A percentile compares a stretch with the other conserved stretches of the same genome.
These are phyloP conservation scores for Caenorhabditis sp. DNA, from an alignment of 2,888 invertebrate species.

Conservation along the genomic window DNA sequence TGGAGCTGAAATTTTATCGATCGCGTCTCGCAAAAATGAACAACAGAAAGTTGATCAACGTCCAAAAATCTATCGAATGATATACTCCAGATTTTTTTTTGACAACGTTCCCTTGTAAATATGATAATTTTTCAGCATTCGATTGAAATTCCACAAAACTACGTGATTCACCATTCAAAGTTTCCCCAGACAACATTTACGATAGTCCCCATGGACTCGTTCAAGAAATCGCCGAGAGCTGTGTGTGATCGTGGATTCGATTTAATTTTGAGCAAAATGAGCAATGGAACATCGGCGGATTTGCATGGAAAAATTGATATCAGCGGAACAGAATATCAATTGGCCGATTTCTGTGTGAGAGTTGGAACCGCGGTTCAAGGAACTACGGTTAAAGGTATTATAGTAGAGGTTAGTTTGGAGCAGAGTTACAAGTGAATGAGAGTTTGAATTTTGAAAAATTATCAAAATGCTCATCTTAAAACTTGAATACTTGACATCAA, in stretches of 20 bases:
- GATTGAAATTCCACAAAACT: slow-evolving; percentile 7
- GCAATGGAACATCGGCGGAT: slow-evolving; percentile 45
- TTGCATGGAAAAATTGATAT: slow-evolving; percentile 42
- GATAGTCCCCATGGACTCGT: slow-evolving; percentile 44
- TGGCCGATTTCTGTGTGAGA: slow-evolving; percentile 58
- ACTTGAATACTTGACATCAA: too few species aligned
- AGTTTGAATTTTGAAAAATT: background rate
- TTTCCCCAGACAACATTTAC: slow-evolving; percentile 64
- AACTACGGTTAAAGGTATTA: slow-evolving; percentile 54
- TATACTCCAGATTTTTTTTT: slow-evolving; percentile 2
- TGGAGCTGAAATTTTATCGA: too few species aligned
- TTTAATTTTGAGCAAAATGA: slow-evolving; percentile 58
- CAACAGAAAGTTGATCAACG: too few species aligned
- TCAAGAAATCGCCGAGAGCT: slow-evolving; percentile 46
- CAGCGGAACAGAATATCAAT: slow-evolving; percentile 53
- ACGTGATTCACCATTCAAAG: slow-evolving; percentile 61
- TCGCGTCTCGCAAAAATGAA: too few species aligned
- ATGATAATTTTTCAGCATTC: slow-evolving; percentile 6
- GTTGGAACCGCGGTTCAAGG: slow-evolving; percentile 59
- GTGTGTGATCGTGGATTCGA: slow-evolving; percentile 64
- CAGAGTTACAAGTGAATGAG: too few species aligned
- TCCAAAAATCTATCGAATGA: too few species aligned
- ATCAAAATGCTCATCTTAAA: too few species aligned
- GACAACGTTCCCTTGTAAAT: too few species aligned
- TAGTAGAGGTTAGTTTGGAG: slow-evolving; percentile 47